Conservation (phyloP, 2,888 invertebrate genomes). For the Andrena bucephala region DNA sequence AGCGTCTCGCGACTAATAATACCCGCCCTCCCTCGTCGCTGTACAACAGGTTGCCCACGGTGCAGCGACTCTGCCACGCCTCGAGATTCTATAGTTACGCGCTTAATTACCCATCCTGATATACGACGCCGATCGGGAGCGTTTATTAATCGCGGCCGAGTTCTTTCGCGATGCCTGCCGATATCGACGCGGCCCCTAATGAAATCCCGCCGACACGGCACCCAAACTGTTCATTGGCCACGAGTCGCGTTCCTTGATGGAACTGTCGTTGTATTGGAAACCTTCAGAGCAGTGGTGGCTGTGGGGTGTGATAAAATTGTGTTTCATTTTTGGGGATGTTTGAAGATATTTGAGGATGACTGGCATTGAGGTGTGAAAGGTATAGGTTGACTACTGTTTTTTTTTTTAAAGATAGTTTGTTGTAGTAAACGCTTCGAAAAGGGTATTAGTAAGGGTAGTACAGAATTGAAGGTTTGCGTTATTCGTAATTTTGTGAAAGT, state of each 20-base stretch:
- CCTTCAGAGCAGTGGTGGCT: too few relatives aligned
- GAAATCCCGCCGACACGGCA: constrained; percentile 36
- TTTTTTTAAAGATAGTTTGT: too few relatives aligned
- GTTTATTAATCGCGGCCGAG: constrained; percentile 59
- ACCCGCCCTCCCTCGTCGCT: constrained; percentile 43
- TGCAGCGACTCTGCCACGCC: constrained; percentile 75
- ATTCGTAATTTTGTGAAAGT: neutral
- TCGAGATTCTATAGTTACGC: constrained; percentile 83
- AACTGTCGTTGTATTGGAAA: too few relatives aligned
- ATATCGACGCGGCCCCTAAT: constrained; percentile 45
- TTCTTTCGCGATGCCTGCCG: constrained; percentile 39
- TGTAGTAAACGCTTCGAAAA: too few relatives aligned
- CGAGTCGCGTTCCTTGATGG: too few relatives aligned
- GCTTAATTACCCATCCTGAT: constrained; percentile 83
- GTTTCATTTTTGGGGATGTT: too few relatives aligned
- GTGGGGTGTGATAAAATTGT: too few relatives aligned
- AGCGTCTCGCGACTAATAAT: constrained; percentile 64
- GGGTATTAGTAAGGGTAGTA: too few relatives aligned
- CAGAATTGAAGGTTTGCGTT: neutral
- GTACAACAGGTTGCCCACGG: constrained; percentile 65
- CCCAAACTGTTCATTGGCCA: too few relatives aligned
- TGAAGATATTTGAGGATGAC: too few relatives aligned
- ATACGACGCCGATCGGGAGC: constrained; percentile 68
- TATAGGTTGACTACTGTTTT: too few relatives aligned
- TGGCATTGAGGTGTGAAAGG: too few relatives aligned